phyloP scores from a whole-genome alignment of 2,797 vertebrate species.

The Phaenicophaeus curvirostris region DNA sequence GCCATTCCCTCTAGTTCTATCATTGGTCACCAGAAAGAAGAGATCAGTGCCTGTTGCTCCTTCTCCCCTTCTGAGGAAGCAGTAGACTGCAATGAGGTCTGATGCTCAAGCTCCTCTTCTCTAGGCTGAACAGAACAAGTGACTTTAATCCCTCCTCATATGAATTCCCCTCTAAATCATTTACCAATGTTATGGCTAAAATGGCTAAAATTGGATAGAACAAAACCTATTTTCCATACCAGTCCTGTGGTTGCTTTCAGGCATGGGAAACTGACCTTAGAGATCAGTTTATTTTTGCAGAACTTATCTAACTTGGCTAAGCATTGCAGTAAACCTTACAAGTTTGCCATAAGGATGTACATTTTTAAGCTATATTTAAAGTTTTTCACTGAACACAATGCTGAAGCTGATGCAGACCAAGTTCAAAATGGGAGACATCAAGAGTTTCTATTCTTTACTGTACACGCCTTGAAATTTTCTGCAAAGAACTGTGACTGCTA shows the following conservation, averaged over 20 bases:
- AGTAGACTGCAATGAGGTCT: too few relatives aligned
- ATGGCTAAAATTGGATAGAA: background rate
- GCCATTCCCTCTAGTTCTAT: too few relatives aligned
- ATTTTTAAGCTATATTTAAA: background rate
- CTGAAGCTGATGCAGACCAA: background rate
- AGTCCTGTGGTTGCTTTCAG: background rate
- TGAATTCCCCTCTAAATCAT: too few relatives aligned
- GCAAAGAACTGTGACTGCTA: background rate
- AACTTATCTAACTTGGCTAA: background rate
- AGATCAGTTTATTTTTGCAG: background rate
- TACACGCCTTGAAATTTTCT: background rate
- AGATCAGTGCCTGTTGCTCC: too few relatives aligned
- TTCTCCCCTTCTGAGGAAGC: too few relatives aligned
- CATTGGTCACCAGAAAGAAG: too few relatives aligned
- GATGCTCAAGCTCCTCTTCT: too few relatives aligned
- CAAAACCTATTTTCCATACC: background rate
- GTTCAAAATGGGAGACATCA: background rate
- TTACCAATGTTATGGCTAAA: background rate
- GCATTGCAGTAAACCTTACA: background rate
- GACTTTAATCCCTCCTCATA: too few relatives aligned
- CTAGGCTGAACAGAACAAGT: too few relatives aligned
- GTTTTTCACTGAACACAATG: background rate
- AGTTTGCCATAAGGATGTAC: background rate
- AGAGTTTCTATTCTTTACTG: background rate
- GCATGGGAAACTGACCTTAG: background rate